Evolutionary conservation across 2,797 vertebrate genomes (phyloP).

Genomic region (Petrocephalus schoutedeni): DNA sequence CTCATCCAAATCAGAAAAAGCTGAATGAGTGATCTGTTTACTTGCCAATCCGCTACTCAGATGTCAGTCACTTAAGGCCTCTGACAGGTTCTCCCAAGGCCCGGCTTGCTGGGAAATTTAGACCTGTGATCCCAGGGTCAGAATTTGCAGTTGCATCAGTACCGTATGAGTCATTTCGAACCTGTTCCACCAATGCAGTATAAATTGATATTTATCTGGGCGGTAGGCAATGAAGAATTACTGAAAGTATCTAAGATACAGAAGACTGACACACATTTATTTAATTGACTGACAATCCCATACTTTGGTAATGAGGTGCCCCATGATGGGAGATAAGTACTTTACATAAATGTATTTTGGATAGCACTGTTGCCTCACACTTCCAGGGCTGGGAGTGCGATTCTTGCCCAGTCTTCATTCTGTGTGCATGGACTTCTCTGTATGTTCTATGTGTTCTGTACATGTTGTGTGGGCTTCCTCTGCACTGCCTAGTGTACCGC

Average conservation of each 20-base stretch:
- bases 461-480: neutral
- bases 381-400: neutral
- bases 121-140: neutral
- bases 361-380: neutral
- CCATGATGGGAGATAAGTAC: neutral
- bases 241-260: neutral
- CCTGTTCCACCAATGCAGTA: neutral
- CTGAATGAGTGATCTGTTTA: neutral
- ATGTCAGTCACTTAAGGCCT: conserved; percentile 15
- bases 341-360: neutral
- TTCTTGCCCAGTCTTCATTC: neutral
- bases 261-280: neutral
- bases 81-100: neutral
- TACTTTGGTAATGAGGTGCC: neutral
- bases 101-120: neutral
- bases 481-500: neutral
- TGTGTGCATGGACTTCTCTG: neutral
- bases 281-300: neutral
- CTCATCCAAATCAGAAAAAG: neutral
- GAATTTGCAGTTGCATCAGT: neutral
- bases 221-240: neutral
- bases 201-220: conserved; percentile 1
- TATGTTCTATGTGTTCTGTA: neutral
- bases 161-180: neutral
- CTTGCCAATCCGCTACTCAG: neutral